These are phyloP conservation scores for Chionodraco myersi DNA, from an alignment of 2,113 vertebrate species.

Conservation along the genomic window DNA sequence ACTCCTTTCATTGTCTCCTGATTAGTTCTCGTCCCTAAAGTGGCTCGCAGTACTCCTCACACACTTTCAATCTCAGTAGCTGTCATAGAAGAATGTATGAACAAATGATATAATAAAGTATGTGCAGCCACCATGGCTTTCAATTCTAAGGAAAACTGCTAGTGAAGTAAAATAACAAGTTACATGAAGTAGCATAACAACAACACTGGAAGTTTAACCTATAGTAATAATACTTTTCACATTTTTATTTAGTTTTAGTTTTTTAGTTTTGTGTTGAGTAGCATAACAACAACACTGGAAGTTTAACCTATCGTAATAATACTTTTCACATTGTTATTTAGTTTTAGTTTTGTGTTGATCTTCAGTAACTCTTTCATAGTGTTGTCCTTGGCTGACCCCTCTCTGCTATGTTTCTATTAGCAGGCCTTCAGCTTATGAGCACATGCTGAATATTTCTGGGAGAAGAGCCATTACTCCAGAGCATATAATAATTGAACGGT, in stretches of 20 bases:
- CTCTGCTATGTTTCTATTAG: constrained; percentile 30
- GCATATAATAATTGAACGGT: constrained; percentile 40
- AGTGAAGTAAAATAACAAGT: constrained; percentile 16
- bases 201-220: not conserved
- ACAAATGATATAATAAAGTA: constrained; percentile 15
- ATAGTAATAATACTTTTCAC: too few relatives aligned
- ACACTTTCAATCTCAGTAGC: constrained; percentile 61
- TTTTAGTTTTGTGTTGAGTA: not conserved
- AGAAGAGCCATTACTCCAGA: constrained; percentile 18
- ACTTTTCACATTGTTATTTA: too few relatives aligned
- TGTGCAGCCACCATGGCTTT: constrained; percentile 20
- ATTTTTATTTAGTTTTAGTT: too few relatives aligned
- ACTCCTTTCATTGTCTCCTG: constrained; percentile 76
- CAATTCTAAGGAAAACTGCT: constrained; percentile 9
- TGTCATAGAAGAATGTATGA: constrained; percentile 52
- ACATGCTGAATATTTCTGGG: constrained; percentile 38
- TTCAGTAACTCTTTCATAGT: not conserved
- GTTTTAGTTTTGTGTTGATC: not conserved
- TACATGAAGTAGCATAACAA: not conserved
- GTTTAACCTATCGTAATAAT: too few relatives aligned
- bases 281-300: not conserved
- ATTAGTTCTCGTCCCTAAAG: constrained; percentile 72
- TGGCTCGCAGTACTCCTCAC: constrained; percentile 28
- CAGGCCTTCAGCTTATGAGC: constrained; percentile 13
- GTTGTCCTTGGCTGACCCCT: constrained; percentile 31